Evolutionary conservation across 2,113 vertebrate species (phyloP).

Genomic region (Ochotona curzoniae): DNA sequence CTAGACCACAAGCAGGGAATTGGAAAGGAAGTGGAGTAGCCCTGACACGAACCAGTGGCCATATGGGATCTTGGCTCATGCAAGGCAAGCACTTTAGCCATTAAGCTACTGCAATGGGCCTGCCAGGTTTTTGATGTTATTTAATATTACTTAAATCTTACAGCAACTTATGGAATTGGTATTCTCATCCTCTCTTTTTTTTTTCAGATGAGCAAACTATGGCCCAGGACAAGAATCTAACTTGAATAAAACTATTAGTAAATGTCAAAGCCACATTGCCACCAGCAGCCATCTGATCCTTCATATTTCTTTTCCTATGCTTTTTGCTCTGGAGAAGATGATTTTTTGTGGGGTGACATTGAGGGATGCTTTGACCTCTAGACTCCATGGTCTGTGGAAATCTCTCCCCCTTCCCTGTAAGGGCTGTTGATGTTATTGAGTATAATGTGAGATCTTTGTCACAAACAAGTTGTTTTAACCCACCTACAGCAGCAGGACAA

Average conservation of each 20-base stretch:
- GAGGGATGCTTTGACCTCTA: background rate
- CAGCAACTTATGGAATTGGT: background rate
- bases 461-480: constrained; percentile 75
- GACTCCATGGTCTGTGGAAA: background rate
- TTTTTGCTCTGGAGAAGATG: background rate
- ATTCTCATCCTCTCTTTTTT: background rate
- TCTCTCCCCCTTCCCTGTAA: background rate
- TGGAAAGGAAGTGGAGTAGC: too few relatives aligned
- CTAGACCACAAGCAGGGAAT: too few relatives aligned
- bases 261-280: constrained; percentile 43
- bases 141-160: background rate
- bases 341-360: background rate
- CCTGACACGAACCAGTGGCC: too few relatives aligned
- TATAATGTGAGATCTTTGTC: constrained; percentile 72
- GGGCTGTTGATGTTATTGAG: constrained; percentile 54
- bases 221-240: background rate
- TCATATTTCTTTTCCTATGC: background rate
- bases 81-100: too few relatives aligned
- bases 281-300: background rate
- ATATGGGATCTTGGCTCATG: too few relatives aligned
- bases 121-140: background rate
- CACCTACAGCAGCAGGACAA: constrained; percentile 67
- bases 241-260: background rate
- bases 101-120: too few relatives aligned
- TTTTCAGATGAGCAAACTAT: background rate